Evolutionary conservation across 2,113 vertebrate species (phyloP), one percentile per base, ranked within the genome.

Genomic region (Saguinus midas): DNA sequence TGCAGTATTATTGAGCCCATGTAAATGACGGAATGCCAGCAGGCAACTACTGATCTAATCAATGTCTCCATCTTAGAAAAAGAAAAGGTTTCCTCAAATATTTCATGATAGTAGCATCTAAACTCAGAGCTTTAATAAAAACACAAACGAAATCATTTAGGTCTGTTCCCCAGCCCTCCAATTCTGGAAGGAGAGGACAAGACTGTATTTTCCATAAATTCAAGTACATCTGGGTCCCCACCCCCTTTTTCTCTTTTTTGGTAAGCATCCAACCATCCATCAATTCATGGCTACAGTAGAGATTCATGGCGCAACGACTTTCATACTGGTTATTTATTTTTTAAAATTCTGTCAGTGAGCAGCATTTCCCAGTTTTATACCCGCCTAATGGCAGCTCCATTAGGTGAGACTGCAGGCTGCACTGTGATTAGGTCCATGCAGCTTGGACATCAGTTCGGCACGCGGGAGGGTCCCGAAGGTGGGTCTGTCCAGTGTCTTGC

Each of bases 241-340:
- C 32, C 85, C 25, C 43, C 45, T 27, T 12, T n/a, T 16, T 45
- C 92, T 95, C 52, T 35, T 55, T 91, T 82, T 73, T 81, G 93
- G 82, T 94, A 52, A 48, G 96, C 93, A 97, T 98, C 98, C 97
- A 96, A 97, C 97, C 95, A 88, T 97, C 98, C 93, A 95, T 90
- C 66, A 97, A 90, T 64, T 97, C 98, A 98, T 95, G 97, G 97
- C 98, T 98, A 98, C 98, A 98, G 98, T 94, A 98, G 98, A 98
- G 98, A 98, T 98, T 98, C 98, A 98, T 16, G 11, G 98, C 96
- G 97, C 98, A 98, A 98, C 0, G 89, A 97, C 97, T 98, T 98
- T 97, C 97, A 96, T 90, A 97, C 68, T 96, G 98, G 94, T 95
- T 91, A 29, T 96, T 97, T 96, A 86, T 91, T 95, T 86, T n/a